Percentiles rank a stretch among this genome's conserved stretches.
phyloP scores from a whole-genome alignment of 2,113 vertebrate genomes.

The Cyprinodon tularosa region DNA sequence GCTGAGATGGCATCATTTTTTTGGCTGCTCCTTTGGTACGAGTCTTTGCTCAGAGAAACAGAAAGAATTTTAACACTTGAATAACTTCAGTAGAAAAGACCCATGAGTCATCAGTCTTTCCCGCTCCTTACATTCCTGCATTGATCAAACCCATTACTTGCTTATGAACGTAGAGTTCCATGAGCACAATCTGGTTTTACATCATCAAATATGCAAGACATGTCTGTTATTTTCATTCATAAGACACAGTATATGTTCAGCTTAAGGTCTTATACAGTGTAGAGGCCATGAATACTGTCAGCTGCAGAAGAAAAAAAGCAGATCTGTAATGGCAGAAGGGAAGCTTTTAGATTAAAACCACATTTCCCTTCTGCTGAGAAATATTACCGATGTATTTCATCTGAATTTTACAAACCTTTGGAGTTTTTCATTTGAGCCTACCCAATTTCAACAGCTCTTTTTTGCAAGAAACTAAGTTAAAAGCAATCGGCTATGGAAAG shows the following conservation, averaged over 20 bases:
- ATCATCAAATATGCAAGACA: constrained; percentile 47
- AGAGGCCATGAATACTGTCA: constrained; percentile 20
- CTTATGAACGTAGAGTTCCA: constrained; percentile 20
- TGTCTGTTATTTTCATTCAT: constrained; percentile 34
- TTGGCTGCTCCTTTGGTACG: not conserved
- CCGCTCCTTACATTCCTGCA: constrained; percentile 47
- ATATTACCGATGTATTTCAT: not conserved
- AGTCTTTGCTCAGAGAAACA: not conserved
- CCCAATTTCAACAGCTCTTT: not conserved
- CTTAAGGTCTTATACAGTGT: constrained; percentile 24
- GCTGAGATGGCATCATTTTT: not conserved
- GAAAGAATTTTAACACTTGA: not conserved
- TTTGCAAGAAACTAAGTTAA: not conserved
- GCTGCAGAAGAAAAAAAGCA: not conserved
- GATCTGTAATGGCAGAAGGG: not conserved
- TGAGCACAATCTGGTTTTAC: constrained; percentile 36
- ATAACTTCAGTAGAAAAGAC: not conserved
- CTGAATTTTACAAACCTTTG: not conserved
- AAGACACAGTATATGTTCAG: constrained; percentile 40
- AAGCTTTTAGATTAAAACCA: constrained; percentile 2
- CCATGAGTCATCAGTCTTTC: constrained; percentile 3
- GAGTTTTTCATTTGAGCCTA: not conserved
- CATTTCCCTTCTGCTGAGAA: constrained; percentile 7
- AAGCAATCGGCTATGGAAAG: not conserved
- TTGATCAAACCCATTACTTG: constrained; percentile 47